phyloP scores from a whole-genome alignment of 2,113 vertebrate species.

The Porphyrio hochstetteri region DNA sequence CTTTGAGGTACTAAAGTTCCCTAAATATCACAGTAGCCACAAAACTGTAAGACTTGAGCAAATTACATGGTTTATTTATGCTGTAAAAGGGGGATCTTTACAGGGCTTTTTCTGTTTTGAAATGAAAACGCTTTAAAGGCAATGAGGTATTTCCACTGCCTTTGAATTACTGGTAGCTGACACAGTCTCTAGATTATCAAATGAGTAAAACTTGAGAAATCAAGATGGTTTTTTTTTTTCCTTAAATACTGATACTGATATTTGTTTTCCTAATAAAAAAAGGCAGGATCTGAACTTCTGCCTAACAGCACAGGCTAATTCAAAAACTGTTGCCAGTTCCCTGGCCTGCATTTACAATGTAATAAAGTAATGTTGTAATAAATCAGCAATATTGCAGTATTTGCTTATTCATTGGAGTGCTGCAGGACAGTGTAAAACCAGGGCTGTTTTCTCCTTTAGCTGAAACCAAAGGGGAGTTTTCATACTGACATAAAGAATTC shows the following conservation, averaged over 20 bases:
- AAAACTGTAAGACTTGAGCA: fast-evolving
- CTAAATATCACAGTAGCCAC: background rate
- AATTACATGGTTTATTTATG: background rate
- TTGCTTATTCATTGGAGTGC: background rate
- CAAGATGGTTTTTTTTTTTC: background rate
- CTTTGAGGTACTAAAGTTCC: background rate
- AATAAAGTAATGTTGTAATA: background rate
- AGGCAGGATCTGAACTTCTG: background rate
- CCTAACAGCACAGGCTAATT: background rate
- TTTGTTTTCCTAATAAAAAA: background rate
- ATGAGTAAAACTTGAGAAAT: background rate
- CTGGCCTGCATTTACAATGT: background rate
- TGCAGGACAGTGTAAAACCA: background rate
- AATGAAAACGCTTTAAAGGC: background rate
- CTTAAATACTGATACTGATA: background rate
- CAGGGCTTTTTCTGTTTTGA: background rate
- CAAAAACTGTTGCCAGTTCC: background rate
- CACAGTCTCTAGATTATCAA: background rate
- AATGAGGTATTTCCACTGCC: background rate
- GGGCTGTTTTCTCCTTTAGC: background rate
- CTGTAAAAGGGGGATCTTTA: background rate
- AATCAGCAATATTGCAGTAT: background rate
- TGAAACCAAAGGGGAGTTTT: background rate
- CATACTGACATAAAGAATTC: background rate
- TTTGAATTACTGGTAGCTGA: background rate